These are phyloP conservation scores for Noctua janthe DNA, from an alignment of 2,888 invertebrate species.

Conservation along the genomic window DNA sequence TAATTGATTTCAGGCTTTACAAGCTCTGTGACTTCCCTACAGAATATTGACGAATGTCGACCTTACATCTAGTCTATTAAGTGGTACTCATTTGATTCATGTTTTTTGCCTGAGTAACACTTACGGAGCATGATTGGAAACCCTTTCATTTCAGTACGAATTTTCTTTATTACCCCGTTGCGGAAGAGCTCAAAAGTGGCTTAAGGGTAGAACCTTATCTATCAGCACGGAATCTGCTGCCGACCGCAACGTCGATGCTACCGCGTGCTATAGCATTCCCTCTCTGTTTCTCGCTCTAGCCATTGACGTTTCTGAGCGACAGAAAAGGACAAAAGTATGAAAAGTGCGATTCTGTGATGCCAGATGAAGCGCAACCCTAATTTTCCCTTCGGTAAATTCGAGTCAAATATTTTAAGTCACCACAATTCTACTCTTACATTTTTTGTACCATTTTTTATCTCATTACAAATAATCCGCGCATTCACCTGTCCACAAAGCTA, in stretches of 20 bases:
- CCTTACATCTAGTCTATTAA: background rate
- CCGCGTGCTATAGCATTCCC: background rate
- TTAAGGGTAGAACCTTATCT: background rate
- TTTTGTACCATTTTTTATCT: constrained; percentile 2
- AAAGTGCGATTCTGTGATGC: background rate
- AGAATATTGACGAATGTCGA: background rate
- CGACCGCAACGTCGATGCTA: background rate
- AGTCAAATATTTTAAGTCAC: background rate
- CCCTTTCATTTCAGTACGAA: background rate
- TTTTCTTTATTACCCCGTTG: background rate
- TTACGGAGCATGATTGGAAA: background rate
- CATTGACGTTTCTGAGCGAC: background rate
- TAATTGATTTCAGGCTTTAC: background rate
- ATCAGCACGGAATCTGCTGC: background rate
- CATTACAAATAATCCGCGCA: constrained; percentile 51
- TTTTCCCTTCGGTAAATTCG: background rate
- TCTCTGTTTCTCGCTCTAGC: background rate
- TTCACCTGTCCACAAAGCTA: constrained; percentile 43
- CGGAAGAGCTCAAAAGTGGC: background rate
- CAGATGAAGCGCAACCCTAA: background rate
- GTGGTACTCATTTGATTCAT: background rate
- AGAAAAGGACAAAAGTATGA: background rate
- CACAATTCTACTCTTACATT: background rate
- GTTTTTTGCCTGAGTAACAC: background rate
- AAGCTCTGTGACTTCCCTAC: background rate